Evolutionary conservation across 2,113 vertebrate species (phyloP), one percentile per base, ranked within the genome.

Genomic region (Triplophysa siluroides): DNA sequence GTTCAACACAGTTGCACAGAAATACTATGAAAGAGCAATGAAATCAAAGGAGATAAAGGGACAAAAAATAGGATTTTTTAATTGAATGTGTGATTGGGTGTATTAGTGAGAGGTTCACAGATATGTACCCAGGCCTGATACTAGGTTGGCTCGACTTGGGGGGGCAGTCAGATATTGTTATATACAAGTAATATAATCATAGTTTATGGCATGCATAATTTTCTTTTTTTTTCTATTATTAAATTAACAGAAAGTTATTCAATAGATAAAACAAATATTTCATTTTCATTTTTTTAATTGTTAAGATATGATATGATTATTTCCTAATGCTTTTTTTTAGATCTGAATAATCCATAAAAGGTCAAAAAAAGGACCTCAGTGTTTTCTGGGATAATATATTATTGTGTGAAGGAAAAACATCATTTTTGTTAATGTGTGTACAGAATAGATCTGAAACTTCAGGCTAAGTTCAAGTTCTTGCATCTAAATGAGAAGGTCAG

Each of bases 21-120:
- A 81, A 45, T 86, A 85, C 86, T 83, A 87, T 62, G 63, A 75
- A 41, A 62, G 47, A 45, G 60, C 23, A 50, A 47, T 61, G 56
- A 61, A 38, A 67, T 63, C 33, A 61, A 73, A 18, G 21, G 47
- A 19, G 86, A 84, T 61, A 79, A 85, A 85, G 84, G 76, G 84
- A 45, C 50, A 78, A 81, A 78, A 81, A 62, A 79, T 47, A 41
- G 33, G 33, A 38, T 38, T 7, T 38, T 38, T 38, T 38, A 7
- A 38, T 13, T 61, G 19, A 62, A 21, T 68, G 52, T 29, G 33
- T 29, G 21, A 71, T 21, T 24, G 56, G 76, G 75, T 86, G 85
- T 78, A 1, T 41, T 11, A 41, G 26, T 23, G 47, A 54, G 47
- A 77, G 43, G 65, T 64, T 29, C 19, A 56, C 1, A 41, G 52